phyloP scores from a whole-genome alignment of 2,113 vertebrate species.

The Tympanuchus pallidicinctus region DNA sequence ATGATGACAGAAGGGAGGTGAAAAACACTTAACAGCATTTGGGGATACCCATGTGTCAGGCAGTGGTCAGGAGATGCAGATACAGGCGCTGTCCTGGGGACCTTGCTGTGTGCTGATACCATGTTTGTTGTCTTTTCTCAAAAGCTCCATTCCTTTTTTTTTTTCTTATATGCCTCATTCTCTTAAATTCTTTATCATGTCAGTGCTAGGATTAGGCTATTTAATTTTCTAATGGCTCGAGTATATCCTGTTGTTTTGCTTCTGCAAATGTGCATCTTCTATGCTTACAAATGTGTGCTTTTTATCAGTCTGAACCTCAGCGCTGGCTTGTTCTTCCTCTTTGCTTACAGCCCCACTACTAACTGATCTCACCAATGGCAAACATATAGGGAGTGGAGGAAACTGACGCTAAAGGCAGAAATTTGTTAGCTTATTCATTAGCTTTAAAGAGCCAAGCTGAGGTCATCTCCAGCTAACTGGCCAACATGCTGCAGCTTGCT shows the following conservation, averaged over 20 bases:
- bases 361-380: not conserved
- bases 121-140: not conserved
- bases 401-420: not conserved
- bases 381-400: accelerated
- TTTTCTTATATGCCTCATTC: not conserved
- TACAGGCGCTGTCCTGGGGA: not conserved
- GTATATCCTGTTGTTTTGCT: not conserved
- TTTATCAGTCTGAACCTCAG: not conserved
- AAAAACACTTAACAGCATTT: not conserved
- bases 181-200: not conserved
- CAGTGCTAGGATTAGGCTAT: not conserved
- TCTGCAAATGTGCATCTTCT: not conserved
- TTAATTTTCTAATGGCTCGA: not conserved
- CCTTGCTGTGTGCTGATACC: not conserved
- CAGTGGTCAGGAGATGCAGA: accelerated
- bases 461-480: not conserved
- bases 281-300: not conserved
- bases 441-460: not conserved
- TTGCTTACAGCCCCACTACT: not conserved
- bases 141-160: not conserved
- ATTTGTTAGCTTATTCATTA: not conserved
- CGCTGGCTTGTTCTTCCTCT: not conserved
- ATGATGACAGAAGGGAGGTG: not conserved
- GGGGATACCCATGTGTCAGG: not conserved
- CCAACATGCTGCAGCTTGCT: not conserved